Conservation (phyloP, 2,797 vertebrate genomes). For the Urocyon cinereoargenteus region DNA sequence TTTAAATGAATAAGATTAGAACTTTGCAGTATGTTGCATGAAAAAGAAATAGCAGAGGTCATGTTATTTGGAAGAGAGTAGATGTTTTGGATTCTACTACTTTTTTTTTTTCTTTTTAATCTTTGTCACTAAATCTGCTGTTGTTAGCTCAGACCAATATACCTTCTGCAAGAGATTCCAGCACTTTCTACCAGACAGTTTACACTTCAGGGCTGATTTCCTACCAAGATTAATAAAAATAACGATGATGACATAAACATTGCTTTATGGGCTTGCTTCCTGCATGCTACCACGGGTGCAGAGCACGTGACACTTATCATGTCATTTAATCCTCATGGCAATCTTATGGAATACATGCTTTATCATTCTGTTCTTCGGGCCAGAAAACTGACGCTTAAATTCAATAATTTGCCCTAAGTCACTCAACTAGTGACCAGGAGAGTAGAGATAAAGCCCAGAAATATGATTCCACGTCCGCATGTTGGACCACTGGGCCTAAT, state of each 20-base stretch:
- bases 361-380: not conserved
- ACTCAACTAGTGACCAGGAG: not conserved
- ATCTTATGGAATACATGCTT: not conserved
- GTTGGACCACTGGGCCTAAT: fast-evolving
- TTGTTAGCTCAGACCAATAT: not conserved
- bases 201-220: not conserved
- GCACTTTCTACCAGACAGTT: slow-evolving; percentile 38
- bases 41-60: not conserved
- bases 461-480: fast-evolving
- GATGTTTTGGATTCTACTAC: not conserved
- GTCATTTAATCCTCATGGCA: not conserved
- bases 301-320: fast-evolving
- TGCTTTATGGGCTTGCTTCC: not conserved
- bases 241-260: not conserved
- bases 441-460: not conserved
- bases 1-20: not conserved
- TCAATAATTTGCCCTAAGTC: not conserved
- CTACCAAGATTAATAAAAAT: not conserved
- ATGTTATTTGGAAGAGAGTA: slow-evolving; percentile 5
- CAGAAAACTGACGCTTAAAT: not conserved
- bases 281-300: fast-evolving
- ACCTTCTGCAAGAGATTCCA: not conserved
- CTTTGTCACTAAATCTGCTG: not conserved
- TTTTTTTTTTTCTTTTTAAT: not conserved
- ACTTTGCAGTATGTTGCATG: not conserved